Evolutionary conservation across 2,888 invertebrate genomes (phyloP).

Genomic region (Agrypnus murinus): DNA sequence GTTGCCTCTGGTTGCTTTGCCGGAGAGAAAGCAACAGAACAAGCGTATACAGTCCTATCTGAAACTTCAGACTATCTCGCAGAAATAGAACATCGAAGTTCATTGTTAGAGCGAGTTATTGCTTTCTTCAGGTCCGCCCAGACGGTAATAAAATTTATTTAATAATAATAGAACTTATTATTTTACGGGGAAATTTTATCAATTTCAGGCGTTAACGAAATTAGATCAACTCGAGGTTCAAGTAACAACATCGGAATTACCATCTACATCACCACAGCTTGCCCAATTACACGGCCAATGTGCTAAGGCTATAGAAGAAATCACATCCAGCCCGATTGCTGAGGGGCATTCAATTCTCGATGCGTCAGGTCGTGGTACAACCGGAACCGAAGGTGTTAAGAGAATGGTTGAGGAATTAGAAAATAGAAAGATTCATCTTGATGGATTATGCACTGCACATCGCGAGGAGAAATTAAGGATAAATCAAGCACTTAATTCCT

Average conservation of each 20-base stretch:
- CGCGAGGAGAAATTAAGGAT: slow-evolving; percentile 81
- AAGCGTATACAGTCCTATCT: slow-evolving; percentile 80
- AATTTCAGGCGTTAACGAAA: slow-evolving; percentile 79
- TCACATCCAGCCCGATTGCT: slow-evolving; percentile 79
- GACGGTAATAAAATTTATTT: slow-evolving; percentile 72
- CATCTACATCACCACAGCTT: slow-evolving; percentile 79
- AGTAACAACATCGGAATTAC: slow-evolving; percentile 78
- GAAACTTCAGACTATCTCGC: slow-evolving; percentile 81
- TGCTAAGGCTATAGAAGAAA: slow-evolving; percentile 78
- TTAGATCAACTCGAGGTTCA: slow-evolving; percentile 85
- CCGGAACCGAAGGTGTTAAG: slow-evolving; percentile 80
- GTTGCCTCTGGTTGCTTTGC: slow-evolving; percentile 82
- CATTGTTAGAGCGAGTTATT: slow-evolving; percentile 79
- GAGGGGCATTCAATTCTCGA: slow-evolving; percentile 78
- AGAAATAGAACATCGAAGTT: slow-evolving; percentile 81
- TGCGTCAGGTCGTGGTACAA: slow-evolving; percentile 76
- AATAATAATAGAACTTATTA: background rate
- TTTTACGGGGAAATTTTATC: background rate
- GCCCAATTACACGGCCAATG: slow-evolving; percentile 81
- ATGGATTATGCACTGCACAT: slow-evolving; percentile 78
- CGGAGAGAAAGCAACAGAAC: slow-evolving; percentile 79
- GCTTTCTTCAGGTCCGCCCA: slow-evolving; percentile 82
- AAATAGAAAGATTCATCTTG: slow-evolving; percentile 80
- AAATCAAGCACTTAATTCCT: slow-evolving; percentile 80
- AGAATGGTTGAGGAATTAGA: slow-evolving; percentile 82